Evolutionary conservation across 2,113 vertebrate species (phyloP).

Genomic region (Diglossa brunneiventris): DNA sequence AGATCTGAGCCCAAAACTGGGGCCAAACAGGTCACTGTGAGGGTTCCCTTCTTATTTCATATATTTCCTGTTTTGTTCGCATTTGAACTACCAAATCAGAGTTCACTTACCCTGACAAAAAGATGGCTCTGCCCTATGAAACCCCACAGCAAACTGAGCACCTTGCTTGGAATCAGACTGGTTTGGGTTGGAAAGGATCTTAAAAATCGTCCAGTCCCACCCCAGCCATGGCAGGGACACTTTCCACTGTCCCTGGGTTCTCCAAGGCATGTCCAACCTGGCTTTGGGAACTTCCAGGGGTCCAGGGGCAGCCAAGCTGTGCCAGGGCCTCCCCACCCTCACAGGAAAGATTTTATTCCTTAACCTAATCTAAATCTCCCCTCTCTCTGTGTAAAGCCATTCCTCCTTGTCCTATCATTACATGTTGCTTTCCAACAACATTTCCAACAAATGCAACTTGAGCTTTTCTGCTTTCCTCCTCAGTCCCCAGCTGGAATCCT

Average conservation of each 20-base stretch:
- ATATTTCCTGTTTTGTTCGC: no score
- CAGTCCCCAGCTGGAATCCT: not conserved
- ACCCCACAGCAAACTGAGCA: not conserved
- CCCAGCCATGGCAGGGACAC: not conserved
- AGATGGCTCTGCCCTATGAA: not conserved
- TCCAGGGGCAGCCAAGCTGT: not conserved
- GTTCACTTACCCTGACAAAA: no score
- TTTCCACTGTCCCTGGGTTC: fast-evolving
- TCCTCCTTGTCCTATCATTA: not conserved
- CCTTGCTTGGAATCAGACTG: not conserved
- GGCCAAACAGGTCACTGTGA: no score
- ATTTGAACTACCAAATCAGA: no score
- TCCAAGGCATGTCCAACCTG: fast-evolving
- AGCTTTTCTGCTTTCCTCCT: not conserved
- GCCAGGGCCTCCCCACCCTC: not conserved
- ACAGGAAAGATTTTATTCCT: not conserved
- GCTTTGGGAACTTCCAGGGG: not conserved
- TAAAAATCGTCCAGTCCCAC: fast-evolving
- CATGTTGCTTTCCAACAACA: not conserved
- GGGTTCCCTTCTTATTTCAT: no score
- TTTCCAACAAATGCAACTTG: not conserved
- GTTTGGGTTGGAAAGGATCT: not conserved
- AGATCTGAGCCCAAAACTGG: not conserved
- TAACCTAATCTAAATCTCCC: not conserved
- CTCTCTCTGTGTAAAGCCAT: not conserved